Evolutionary conservation across 2,113 vertebrate species (phyloP).

Genomic region (Cacatua alba): DNA sequence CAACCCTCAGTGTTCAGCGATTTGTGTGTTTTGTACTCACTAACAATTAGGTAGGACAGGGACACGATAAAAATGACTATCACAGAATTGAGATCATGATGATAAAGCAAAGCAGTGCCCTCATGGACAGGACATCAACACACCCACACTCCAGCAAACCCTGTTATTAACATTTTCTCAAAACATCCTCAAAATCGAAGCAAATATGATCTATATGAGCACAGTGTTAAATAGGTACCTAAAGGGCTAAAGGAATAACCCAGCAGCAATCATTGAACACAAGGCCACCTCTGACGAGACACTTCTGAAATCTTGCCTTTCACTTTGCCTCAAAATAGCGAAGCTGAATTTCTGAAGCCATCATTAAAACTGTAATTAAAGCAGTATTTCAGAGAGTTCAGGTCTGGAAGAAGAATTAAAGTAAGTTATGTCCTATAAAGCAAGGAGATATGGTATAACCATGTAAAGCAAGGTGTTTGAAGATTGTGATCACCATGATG

Average conservation of each 20-base stretch:
- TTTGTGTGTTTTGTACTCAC: not conserved
- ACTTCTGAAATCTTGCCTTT: not conserved
- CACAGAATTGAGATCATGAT: not conserved
- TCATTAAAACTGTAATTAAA: not conserved
- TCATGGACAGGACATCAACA: not conserved
- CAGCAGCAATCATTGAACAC: fast-evolving
- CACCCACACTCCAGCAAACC: not conserved
- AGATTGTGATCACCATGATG: fast-evolving
- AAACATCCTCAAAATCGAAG: not conserved
- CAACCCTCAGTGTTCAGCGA: not conserved
- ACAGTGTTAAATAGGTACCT: not conserved
- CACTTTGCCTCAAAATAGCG: not conserved
- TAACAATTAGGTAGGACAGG: not conserved
- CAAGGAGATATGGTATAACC: not conserved
- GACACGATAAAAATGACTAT: not conserved
- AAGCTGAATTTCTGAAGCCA: not conserved
- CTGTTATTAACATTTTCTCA: not conserved
- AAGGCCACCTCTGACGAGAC: not conserved
- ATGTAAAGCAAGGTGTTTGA: fast-evolving
- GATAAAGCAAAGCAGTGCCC: not conserved
- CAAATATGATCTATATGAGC: not conserved
- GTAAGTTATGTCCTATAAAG: not conserved
- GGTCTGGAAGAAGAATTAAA: not conserved
- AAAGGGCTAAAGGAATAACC: not conserved
- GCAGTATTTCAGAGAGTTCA: not conserved